Conservation (phyloP, 2,797 vertebrate species). For the Xenops minutus region DNA sequence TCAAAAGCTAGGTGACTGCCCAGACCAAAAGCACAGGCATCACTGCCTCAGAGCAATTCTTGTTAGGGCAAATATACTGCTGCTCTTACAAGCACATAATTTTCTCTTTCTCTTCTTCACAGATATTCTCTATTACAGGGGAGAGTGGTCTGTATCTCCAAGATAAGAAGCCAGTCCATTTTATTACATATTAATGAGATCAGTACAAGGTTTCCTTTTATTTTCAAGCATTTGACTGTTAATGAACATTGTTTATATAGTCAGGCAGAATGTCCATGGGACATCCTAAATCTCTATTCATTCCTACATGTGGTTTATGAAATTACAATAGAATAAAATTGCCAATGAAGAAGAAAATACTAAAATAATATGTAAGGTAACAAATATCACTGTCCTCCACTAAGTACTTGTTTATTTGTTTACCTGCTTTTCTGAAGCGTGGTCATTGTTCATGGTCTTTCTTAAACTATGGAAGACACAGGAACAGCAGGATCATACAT, state of each 20-base stretch:
- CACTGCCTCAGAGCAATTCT: neutral
- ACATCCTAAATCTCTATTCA: neutral
- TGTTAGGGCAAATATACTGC: neutral
- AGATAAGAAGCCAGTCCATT: neutral
- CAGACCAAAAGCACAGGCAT: neutral
- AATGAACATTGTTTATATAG: neutral
- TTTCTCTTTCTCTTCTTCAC: neutral
- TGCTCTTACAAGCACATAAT: neutral
- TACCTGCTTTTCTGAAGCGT: neutral
- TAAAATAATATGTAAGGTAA: neutral
- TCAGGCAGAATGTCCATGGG: neutral
- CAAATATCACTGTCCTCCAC: neutral
- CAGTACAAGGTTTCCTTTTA: neutral
- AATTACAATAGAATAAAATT: neutral
- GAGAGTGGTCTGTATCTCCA: neutral
- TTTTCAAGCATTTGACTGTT: neutral
- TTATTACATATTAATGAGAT: neutral
- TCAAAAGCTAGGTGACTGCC: neutral
- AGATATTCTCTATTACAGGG: neutral
- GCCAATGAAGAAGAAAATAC: neutral
- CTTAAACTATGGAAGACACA: neutral
- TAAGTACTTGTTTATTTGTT: neutral
- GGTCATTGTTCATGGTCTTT: neutral
- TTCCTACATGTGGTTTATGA: neutral
- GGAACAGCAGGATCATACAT: neutral